These are phyloP conservation scores for Drosophila paulistorum DNA, from an alignment of 1,140 invertebrate genomes.

Conservation along the genomic window DNA sequence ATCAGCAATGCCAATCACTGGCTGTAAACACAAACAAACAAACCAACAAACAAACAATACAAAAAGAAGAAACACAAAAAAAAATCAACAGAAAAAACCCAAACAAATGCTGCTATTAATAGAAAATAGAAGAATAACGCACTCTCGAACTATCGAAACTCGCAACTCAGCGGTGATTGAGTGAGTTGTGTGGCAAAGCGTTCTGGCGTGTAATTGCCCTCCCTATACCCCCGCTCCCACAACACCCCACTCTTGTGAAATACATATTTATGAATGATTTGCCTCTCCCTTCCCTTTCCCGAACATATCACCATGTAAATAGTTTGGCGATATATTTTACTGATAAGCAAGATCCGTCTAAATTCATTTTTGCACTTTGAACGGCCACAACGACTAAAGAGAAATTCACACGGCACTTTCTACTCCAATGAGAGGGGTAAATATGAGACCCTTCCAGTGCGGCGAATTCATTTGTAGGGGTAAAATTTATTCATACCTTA, in stretches of 20 bases:
- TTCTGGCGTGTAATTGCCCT: conserved; percentile 45
- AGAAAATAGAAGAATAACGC: conserved; percentile 53
- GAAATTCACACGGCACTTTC: background rate
- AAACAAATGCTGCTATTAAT: conserved; percentile 54
- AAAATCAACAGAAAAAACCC: conserved; percentile 28
- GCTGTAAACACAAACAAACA: conserved; percentile 42
- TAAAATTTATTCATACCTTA: background rate
- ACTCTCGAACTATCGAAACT: conserved; percentile 30
- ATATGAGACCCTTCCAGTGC: background rate
- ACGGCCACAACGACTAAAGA: background rate
- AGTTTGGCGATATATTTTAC: background rate
- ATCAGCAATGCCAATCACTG: conserved; percentile 54
- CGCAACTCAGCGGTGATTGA: conserved; percentile 19
- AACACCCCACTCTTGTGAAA: background rate
- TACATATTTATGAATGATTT: conserved; percentile 20
- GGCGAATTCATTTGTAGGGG: background rate
- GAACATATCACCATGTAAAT: background rate
- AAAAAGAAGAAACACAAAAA: conserved; percentile 30
- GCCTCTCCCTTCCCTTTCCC: background rate
- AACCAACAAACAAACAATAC: conserved; percentile 25
- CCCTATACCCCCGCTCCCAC: background rate
- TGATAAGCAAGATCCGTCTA: background rate
- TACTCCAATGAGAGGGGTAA: background rate
- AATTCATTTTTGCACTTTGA: background rate
- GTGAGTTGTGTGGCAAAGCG: conserved; percentile 13